phyloP scores from a whole-genome alignment of 2,797 vertebrate genomes.

The Channa striata region DNA sequence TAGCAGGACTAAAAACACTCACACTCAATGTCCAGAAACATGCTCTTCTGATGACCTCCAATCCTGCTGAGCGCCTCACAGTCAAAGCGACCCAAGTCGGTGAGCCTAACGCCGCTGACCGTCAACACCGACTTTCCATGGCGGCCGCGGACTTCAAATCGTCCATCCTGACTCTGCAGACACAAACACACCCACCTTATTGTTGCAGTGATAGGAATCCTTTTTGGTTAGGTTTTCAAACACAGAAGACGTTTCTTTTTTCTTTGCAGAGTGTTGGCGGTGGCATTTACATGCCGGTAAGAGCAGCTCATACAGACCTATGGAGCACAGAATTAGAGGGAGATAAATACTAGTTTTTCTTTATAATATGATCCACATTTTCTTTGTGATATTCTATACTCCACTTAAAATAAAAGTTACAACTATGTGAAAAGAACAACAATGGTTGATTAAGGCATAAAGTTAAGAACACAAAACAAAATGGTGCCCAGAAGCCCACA shows the following conservation, averaged over 20 bases:
- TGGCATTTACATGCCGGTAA: constrained; percentile 1
- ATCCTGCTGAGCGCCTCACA: constrained; percentile 97
- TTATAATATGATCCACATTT: not conserved
- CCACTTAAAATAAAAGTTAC: not conserved
- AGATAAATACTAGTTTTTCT: constrained; percentile 1
- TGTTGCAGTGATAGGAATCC: not conserved
- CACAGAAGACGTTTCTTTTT: too few relatives aligned
- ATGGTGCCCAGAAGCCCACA: not conserved
- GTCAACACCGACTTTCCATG: constrained; percentile 93
- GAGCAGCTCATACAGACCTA: not conserved
- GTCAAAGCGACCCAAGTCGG: constrained; percentile 95
- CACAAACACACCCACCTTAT: constrained; percentile 10
- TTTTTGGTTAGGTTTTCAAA: not conserved
- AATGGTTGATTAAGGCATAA: not conserved
- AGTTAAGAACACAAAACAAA: not conserved
- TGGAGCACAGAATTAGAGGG: not conserved
- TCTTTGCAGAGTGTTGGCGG: not conserved
- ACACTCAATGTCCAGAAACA: constrained; percentile 99
- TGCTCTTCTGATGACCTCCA: constrained; percentile 98
- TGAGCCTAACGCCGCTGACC: constrained; percentile 90
- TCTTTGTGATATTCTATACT: not conserved
- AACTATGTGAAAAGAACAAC: not conserved
- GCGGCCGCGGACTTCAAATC: constrained; percentile 92
- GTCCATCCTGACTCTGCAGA: constrained; percentile 91
- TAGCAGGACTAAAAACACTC: constrained; percentile 67